phyloP scores from a whole-genome alignment of 2,113 vertebrate genomes.

The Erythrocercus mccallii region DNA sequence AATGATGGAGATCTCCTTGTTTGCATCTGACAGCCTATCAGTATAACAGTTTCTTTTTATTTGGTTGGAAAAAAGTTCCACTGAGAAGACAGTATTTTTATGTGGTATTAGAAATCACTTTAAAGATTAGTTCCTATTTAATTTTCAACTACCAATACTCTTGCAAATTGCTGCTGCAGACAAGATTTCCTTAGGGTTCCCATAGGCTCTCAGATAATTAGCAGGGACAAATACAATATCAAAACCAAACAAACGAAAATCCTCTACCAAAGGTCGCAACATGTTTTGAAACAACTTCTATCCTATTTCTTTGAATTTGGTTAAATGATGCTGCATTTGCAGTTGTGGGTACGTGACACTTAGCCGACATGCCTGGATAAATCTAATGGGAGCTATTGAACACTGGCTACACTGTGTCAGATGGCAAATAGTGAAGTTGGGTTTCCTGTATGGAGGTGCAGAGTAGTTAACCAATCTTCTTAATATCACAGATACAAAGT shows the following conservation, averaged over 20 bases:
- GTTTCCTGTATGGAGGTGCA: not conserved
- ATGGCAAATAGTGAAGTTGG: not conserved
- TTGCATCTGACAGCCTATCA: not conserved
- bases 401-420: not conserved
- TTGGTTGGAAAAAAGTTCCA: not conserved
- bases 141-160: not conserved
- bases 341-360: not conserved
- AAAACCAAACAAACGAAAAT: not conserved
- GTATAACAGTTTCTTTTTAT: not conserved
- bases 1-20: not conserved
- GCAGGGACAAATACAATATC: rapidly evolving
- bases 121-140: not conserved
- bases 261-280: not conserved
- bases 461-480: not conserved
- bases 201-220: not conserved
- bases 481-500: not conserved
- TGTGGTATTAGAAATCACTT: not conserved
- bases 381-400: not conserved
- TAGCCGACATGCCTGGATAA: not conserved
- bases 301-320: not conserved
- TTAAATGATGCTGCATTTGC: not conserved
- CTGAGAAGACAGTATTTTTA: not conserved
- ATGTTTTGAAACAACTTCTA: not conserved
- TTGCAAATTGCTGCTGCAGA: not conserved
- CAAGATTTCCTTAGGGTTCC: not conserved